These are phyloP conservation scores for Lucilia sericata DNA, from an alignment of 1,140 invertebrate genomes.

Conservation along the genomic window DNA sequence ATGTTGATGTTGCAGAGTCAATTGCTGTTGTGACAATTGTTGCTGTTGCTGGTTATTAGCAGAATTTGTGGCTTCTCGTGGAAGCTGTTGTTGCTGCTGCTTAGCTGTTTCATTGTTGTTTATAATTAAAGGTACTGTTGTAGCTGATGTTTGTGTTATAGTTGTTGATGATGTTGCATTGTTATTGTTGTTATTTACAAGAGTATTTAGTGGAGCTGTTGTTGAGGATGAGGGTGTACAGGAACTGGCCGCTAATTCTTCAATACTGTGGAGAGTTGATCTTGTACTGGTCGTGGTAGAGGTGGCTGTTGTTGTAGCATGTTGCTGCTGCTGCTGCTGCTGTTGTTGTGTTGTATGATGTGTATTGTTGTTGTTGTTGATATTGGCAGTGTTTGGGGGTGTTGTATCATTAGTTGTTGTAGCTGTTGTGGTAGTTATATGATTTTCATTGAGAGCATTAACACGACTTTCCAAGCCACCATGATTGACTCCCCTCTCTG, in stretches of 20 bases:
- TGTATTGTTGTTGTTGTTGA: neutral
- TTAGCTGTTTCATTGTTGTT: slow-evolving; percentile 19
- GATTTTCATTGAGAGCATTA: neutral
- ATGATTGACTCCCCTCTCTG: neutral
- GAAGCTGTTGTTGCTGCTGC: slow-evolving; percentile 21
- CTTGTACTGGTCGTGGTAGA: slow-evolving; percentile 16
- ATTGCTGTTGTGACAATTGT: slow-evolving; percentile 19
- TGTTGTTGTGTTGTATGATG: neutral
- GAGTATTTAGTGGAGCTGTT: slow-evolving; percentile 10
- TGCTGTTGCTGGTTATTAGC: neutral
- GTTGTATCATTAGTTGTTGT: neutral
- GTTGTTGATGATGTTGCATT: slow-evolving; percentile 35
- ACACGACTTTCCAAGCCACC: neutral
- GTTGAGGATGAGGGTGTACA: slow-evolving; percentile 51
- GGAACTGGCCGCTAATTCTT: slow-evolving; percentile 58
- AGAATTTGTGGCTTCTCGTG: neutral
- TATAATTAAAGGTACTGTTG: slow-evolving; percentile 30
- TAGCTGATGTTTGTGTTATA: slow-evolving; percentile 34
- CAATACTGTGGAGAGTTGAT: slow-evolving; percentile 58
- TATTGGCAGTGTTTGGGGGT: neutral
- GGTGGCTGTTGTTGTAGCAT: neutral
- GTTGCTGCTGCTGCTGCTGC: neutral
- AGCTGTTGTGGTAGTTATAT: slow-evolving; percentile 30
- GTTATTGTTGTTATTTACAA: slow-evolving; percentile 23
- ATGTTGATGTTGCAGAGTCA: slow-evolving; percentile 49